Evolutionary conservation across 2,113 vertebrate genomes (phyloP).

Genomic region (Echinops telfairi): DNA sequence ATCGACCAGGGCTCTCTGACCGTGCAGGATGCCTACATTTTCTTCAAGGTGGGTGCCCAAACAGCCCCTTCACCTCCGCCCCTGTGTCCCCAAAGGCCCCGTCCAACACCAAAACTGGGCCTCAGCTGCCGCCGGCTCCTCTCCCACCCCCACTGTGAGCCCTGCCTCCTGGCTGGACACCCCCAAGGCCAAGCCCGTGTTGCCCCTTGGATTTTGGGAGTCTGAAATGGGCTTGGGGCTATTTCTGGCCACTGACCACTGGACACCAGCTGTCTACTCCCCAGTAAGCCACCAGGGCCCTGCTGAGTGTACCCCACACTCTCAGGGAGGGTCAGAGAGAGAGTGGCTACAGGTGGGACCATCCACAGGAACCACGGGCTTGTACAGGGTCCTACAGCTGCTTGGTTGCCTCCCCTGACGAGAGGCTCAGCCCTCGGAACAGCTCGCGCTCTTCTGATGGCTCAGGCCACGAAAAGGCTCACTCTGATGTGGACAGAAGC

Average conservation of each 20-base stretch:
- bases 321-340: not conserved
- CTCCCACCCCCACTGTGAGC: not conserved
- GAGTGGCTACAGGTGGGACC: not conserved
- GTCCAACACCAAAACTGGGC: no score
- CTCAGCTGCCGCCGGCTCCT: not conserved
- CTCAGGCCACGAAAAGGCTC: not conserved
- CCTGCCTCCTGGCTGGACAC: rapidly evolving
- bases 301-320: not conserved
- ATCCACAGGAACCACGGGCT: not conserved
- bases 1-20: slow-evolving; percentile 93
- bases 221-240: not conserved
- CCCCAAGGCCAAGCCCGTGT: not conserved
- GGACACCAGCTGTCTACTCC: not conserved
- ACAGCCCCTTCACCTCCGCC: no score
- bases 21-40: slow-evolving; percentile 96
- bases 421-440: not conserved
- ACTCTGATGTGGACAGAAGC: not conserved
- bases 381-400: not conserved
- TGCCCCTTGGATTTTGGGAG: not conserved
- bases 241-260: not conserved
- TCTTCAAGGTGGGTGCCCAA: slow-evolving; percentile 92
- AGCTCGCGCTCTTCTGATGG: not conserved
- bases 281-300: not conserved
- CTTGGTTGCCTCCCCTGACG: not conserved
- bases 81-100: no score